Percentiles rank a stretch among this genome's conserved stretches.
phyloP scores from a whole-genome alignment of 2,888 invertebrate species.

The Caenorhabditis becei region DNA sequence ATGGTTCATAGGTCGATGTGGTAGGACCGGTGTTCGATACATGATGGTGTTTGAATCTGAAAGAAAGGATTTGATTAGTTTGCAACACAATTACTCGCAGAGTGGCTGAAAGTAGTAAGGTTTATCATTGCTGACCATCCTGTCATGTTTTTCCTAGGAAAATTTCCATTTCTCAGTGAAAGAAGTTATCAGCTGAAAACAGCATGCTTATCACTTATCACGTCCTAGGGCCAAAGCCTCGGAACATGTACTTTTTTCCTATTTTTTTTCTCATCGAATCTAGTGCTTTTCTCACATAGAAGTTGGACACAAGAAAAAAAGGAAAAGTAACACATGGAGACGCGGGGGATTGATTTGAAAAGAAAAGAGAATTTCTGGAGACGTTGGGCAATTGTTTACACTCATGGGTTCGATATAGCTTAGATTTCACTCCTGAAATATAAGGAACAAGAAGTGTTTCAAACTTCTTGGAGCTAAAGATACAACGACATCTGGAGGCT shows the following conservation, averaged over 20 bases:
- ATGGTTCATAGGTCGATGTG: conserved; percentile 13
- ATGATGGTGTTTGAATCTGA: not conserved
- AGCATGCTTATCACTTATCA: conserved; percentile 2
- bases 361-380: conserved; percentile 16
- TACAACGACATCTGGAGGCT: no score
- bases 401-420: conserved; percentile 37
- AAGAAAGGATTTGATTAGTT: conserved; percentile 1
- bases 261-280: not conserved
- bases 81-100: no score
- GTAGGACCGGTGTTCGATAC: conserved; percentile 14
- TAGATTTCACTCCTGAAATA: conserved; percentile 43
- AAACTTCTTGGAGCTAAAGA: not conserved
- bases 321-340: conserved; percentile 6
- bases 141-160: no score
- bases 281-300: not conserved
- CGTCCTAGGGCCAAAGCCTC: not conserved
- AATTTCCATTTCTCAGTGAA: not conserved
- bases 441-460: conserved; percentile 14
- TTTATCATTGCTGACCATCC: no score
- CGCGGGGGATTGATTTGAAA: conserved; percentile 1
- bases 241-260: not conserved
- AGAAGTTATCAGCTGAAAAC: not conserved
- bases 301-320: not conserved
- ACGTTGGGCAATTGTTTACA: conserved; percentile 44
- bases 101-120: no score